These are phyloP conservation scores for Holothuria glaberrima DNA, from an alignment of 35 echinoderm and acorn worm genomes.

Conservation along the genomic window DNA sequence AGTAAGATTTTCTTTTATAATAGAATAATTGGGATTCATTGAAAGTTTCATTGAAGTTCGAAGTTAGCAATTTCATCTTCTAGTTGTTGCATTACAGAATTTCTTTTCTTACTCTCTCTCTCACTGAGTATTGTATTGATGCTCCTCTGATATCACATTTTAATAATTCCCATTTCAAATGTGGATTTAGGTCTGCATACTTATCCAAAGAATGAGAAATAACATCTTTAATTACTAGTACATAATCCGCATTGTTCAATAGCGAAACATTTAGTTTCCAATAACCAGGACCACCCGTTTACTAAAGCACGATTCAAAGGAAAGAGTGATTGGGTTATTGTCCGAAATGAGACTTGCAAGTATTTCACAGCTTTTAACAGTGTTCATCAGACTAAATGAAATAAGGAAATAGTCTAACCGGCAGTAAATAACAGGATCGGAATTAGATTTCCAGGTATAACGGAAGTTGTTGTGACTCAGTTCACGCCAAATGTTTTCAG, in stretches of 20 bases:
- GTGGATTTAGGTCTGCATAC: not conserved
- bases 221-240: constrained; percentile 2
- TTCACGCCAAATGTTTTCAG: constrained; percentile 17
- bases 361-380: too few relatives aligned
- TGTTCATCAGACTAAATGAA: too few relatives aligned
- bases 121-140: constrained; percentile 7
- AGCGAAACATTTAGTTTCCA: too few relatives aligned
- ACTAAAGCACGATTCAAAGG: too few relatives aligned
- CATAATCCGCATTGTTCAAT: too few relatives aligned
- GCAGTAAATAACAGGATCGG: constrained; percentile 13
- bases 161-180: too few relatives aligned
- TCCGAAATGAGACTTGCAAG: constrained; percentile 11
- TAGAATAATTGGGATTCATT: not conserved
- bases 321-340: constrained; percentile 8
- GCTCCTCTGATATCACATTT: constrained; percentile 30
- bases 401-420: constrained; percentile 14
- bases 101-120: not conserved
- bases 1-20: not conserved
- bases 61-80: constrained; percentile 7
- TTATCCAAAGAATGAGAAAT: constrained; percentile 12
- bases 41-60: constrained; percentile 31
- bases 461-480: constrained; percentile 16
- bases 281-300: too few relatives aligned
- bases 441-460: constrained; percentile 32
- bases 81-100: not conserved